phyloP scores from a whole-genome alignment of 2,888 invertebrate species.

The Temnothorax unifasciatus region DNA sequence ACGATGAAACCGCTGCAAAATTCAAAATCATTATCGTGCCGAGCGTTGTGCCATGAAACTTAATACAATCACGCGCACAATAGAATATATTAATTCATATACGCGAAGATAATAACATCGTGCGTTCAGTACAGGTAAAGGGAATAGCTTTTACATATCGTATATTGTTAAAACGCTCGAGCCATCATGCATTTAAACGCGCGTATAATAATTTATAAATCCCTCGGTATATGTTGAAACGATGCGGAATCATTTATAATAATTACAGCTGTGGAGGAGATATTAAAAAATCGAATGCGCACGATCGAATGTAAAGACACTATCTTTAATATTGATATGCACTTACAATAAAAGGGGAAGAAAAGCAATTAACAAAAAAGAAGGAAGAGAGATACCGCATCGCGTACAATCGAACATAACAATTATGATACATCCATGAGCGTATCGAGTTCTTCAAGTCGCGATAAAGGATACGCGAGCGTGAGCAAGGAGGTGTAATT shows the following conservation, averaged over 20 bases:
- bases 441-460: not conserved
- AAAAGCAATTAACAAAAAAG: not conserved
- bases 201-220: slow-evolving; percentile 14
- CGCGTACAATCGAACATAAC: slow-evolving; percentile 25
- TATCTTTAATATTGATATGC: slow-evolving; percentile 8
- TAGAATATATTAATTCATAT: slow-evolving; percentile 27
- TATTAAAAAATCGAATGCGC: not conserved
- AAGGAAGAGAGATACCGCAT: not conserved
- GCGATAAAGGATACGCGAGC: not conserved
- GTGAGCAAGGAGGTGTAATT: slow-evolving; percentile 13
- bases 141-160: slow-evolving; percentile 15
- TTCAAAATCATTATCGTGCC: slow-evolving; percentile 35
- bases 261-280: not conserved
- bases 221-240: not conserved
- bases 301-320: not conserved
- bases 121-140: not conserved
- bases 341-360: not conserved
- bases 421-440: slow-evolving; percentile 17
- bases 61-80: slow-evolving; percentile 54
- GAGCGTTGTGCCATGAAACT: slow-evolving; percentile 40
- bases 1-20: slow-evolving; percentile 25
- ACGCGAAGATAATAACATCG: not conserved
- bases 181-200: not conserved
- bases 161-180: slow-evolving; percentile 2
- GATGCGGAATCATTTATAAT: slow-evolving; percentile 27